Percentiles rank a stretch among this genome's conserved stretches.
Conservation (phyloP, 2,113 vertebrate genomes). For the Cyprinodon tularosa region DNA sequence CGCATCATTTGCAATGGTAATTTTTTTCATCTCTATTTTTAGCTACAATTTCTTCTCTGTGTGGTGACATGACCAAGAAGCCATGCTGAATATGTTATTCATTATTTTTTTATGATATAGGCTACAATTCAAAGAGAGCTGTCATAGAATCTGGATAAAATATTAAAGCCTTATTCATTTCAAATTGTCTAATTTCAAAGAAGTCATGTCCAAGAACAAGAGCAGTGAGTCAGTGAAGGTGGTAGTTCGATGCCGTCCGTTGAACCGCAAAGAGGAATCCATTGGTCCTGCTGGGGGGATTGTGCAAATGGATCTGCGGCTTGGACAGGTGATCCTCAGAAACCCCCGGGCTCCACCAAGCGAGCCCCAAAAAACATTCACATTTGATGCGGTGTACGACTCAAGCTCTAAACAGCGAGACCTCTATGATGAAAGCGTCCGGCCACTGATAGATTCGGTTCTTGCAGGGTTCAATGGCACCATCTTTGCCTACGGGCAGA, state of each 20-base stretch:
- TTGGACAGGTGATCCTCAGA: constrained; percentile 93
- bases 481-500: constrained; percentile 95
- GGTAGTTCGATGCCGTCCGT: constrained; percentile 93
- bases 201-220: constrained; percentile 84
- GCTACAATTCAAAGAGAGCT: constrained; percentile 11
- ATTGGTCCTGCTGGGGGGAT: constrained; percentile 79
- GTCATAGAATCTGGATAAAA: constrained; percentile 2
- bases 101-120: constrained; percentile 24
- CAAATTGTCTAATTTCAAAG: constrained; percentile 6
- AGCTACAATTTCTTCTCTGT: constrained; percentile 4
- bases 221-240: constrained; percentile 92
- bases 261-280: constrained; percentile 89
- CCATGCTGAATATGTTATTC: constrained; percentile 31
- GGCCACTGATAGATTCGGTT: constrained; percentile 92
- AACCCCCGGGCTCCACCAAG: constrained; percentile 86
- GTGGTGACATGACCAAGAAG: constrained; percentile 24
- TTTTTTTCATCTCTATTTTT: constrained; percentile 3
- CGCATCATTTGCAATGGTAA: constrained; percentile 1
- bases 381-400: constrained; percentile 96
- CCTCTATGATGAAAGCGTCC: constrained; percentile 93
- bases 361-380: constrained; percentile 93
- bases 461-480: constrained; percentile 95
- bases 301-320: constrained; percentile 88
- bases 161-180: neutral
- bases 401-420: constrained; percentile 89